Percentiles rank a stretch among this genome's conserved stretches.
Evolutionary conservation across 2,888 invertebrate genomes (phyloP).

Genomic region (Trichacis sp.): DNA sequence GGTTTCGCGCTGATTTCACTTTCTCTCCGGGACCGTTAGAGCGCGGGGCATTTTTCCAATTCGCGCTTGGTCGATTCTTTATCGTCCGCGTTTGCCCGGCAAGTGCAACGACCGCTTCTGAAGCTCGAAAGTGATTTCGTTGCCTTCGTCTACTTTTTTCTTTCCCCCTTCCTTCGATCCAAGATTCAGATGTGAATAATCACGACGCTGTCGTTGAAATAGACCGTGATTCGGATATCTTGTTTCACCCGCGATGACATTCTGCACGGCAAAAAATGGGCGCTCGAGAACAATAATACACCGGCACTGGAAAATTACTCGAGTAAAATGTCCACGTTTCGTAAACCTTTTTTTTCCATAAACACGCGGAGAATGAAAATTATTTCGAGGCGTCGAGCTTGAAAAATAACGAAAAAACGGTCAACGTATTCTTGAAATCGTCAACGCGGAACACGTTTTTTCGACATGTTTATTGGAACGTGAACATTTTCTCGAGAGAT

Average conservation of each 20-base stretch:
- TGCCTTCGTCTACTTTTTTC: neutral
- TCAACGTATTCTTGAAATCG: too few relatives aligned
- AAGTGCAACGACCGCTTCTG: conserved; percentile 48
- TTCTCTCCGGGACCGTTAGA: conserved; percentile 37
- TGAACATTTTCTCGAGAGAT: too few relatives aligned
- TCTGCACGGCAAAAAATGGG: conserved; percentile 20
- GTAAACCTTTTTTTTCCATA: too few relatives aligned
- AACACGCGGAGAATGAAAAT: too few relatives aligned
- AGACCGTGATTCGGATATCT: conserved; percentile 78
- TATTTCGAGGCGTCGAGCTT: too few relatives aligned
- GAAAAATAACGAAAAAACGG: too few relatives aligned
- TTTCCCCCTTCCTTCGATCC: neutral
- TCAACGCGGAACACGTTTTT: too few relatives aligned
- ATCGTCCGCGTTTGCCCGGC: conserved; percentile 45
- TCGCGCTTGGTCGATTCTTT: conserved; percentile 41
- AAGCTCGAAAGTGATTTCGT: neutral
- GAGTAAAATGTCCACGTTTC: too few relatives aligned
- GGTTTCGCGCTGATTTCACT: conserved; percentile 31
- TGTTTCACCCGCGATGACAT: conserved; percentile 78
- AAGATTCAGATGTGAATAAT: conserved; percentile 74
- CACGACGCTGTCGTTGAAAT: conserved; percentile 76
- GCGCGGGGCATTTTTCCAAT: conserved; percentile 19
- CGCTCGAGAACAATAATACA: too few relatives aligned
- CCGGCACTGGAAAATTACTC: too few relatives aligned
- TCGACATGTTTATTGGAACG: too few relatives aligned